Evolutionary conservation across 2,113 vertebrate species (phyloP).

Genomic region (Cyanistes caeruleus): DNA sequence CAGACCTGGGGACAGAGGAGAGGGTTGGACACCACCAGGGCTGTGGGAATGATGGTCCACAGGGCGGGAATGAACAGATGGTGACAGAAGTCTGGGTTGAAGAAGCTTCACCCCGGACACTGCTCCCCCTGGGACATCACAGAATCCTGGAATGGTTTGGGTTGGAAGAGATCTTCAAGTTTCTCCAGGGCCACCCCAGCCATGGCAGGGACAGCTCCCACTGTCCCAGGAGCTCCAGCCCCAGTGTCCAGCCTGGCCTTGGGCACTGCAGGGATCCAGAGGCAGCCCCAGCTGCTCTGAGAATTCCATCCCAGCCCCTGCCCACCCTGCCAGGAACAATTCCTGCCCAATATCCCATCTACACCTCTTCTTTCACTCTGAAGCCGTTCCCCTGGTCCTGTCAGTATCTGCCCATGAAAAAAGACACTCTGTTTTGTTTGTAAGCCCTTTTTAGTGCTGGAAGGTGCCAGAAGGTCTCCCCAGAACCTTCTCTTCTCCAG

Average conservation of each 20-base stretch:
- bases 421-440: background rate
- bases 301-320: background rate
- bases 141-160: background rate
- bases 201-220: background rate
- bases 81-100: background rate
- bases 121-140: background rate
- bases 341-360: background rate
- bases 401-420: background rate
- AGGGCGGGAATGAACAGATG: rapidly evolving
- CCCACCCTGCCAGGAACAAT: background rate
- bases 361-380: background rate
- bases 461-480: background rate
- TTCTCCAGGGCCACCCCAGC: rapidly evolving
- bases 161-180: rapidly evolving
- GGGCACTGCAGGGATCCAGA: background rate
- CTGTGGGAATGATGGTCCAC: rapidly evolving
- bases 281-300: background rate
- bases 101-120: background rate
- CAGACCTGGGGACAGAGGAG: conserved; percentile 81
- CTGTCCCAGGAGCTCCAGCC: background rate
- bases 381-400: background rate
- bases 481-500: background rate
- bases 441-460: background rate
- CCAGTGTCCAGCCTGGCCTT: background rate
- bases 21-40: background rate